phyloP scores from a whole-genome alignment of 1,140 invertebrate genomes.

The Marisa cornuarietis region DNA sequence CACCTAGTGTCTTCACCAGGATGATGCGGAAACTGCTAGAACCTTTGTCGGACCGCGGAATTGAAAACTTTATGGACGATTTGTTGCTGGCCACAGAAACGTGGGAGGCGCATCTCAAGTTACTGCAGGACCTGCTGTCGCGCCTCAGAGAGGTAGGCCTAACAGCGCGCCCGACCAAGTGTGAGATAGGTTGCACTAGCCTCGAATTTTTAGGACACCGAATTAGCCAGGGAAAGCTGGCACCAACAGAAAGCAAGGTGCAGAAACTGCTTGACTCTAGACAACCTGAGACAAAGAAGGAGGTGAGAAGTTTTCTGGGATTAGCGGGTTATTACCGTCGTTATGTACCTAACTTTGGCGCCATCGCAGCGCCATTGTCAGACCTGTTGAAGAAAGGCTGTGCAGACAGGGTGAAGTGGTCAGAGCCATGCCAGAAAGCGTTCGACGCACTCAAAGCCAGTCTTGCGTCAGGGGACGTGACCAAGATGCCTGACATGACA shows the following conservation, averaged over 20 bases:
- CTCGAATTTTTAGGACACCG: conserved; percentile 37
- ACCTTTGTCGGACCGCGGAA: neutral
- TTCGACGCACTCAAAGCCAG: conserved; percentile 21
- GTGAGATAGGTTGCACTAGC: conserved; percentile 18
- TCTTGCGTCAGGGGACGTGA: conserved; percentile 31
- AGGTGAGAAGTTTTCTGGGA: conserved; percentile 48
- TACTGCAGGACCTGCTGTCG: neutral
- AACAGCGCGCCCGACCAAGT: conserved; percentile 2
- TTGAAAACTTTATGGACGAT: conserved; percentile 8
- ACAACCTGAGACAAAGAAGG: conserved; percentile 54
- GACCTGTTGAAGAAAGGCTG: conserved; percentile 16
- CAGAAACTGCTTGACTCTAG: conserved; percentile 56
- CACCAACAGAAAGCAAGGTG: conserved; percentile 55
- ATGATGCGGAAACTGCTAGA: conserved; percentile 35
- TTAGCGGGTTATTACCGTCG: conserved; percentile 33
- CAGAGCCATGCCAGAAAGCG: neutral
- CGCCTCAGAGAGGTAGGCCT: neutral
- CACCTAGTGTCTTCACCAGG: conserved; percentile 25
- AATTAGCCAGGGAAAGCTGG: conserved; percentile 42
- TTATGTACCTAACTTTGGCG: conserved; percentile 44
- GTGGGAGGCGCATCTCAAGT: neutral
- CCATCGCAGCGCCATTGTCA: conserved; percentile 42
- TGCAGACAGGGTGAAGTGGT: conserved; percentile 7
- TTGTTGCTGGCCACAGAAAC: neutral
- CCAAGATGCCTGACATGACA: conserved; percentile 48